phyloP scores from a whole-genome alignment of 2,888 invertebrate genomes.

The Masnerella sp. region DNA sequence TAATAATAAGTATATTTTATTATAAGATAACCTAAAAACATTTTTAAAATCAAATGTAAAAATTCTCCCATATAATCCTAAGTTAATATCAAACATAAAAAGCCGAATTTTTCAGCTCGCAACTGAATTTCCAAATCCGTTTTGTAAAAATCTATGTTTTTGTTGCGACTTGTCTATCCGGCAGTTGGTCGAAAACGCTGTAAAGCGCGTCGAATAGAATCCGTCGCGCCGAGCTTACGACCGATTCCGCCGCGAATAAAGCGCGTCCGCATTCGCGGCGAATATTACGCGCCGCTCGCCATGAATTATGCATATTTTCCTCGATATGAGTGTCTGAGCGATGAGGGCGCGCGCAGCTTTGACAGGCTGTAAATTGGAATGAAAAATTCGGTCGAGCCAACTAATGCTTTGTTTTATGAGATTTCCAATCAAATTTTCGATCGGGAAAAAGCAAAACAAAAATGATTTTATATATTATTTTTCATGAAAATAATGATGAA shows the following conservation, averaged over 20 bases:
- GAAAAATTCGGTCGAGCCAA: slow-evolving; percentile 65
- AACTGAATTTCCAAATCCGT: too few species aligned
- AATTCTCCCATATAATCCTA: too few species aligned
- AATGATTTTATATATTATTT: too few species aligned
- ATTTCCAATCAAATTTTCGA: too few species aligned
- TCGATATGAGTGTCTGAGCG: slow-evolving; percentile 75
- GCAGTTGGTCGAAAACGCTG: too few species aligned
- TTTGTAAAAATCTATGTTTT: too few species aligned
- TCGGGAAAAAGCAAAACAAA: slow-evolving; percentile 9
- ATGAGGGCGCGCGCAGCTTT: slow-evolving; percentile 72
- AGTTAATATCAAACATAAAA: too few species aligned
- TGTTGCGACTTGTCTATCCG: too few species aligned
- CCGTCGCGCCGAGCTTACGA: slow-evolving; percentile 52
- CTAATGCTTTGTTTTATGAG: slow-evolving; percentile 62
- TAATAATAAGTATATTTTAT: too few species aligned
- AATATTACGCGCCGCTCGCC: slow-evolving; percentile 56
- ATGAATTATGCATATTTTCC: slow-evolving; percentile 77
- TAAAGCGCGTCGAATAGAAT: slow-evolving; percentile 42
- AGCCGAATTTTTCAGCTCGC: too few species aligned
- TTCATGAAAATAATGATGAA: neutral
- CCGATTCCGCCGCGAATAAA: slow-evolving; percentile 54
- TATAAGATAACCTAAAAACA: too few species aligned
- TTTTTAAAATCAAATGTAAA: too few species aligned
- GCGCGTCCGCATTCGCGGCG: slow-evolving; percentile 52
- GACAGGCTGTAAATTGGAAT: slow-evolving; percentile 76